Evolutionary conservation across 2,113 vertebrate species (phyloP), one percentile per base, ranked within the genome.

Genomic region (Petromus typicus): DNA sequence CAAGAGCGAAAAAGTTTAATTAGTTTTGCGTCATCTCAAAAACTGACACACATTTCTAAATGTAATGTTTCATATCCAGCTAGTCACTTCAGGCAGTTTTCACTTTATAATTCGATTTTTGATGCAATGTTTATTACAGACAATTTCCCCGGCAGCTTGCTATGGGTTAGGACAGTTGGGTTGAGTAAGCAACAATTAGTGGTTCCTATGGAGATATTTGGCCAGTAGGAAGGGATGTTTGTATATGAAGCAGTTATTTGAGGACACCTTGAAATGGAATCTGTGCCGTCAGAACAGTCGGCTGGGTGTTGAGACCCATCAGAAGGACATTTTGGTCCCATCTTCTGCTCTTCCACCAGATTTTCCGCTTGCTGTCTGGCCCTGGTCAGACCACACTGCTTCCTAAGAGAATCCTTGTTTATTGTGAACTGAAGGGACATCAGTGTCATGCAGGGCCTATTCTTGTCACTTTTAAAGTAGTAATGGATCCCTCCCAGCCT

Each of bases 31-130:
- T 63, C 25, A 66, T 86, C 51, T 90, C 86, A 67, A 73, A 89
- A 91, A 59, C 86, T 76, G 73, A 86, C 56, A 54, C 8, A 63
- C 13, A 71, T 92, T 84, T 16, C 30, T 32, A 69, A 84, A 75
- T 48, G 71, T 75, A 73, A 79, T 66, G 23, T 90, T 20, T 83
- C 34, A 34, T 90, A 80, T 64, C 12, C 67, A 69, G 84, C 34
- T 45, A 4, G 5, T 86, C 45, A 88, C 9, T 14, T 54, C 51
- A 34, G 8, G 57, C 61, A 43, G 61, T 85, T 89, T 66, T 43
- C 1, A 76, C 27, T 90, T 84, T 80, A 67, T n/a, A 79, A 45
- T 96, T 91, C 34, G 17, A 56, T 81, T 76, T 95, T 91, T 54
- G 45, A 20, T 73, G 43, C 13, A 78, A n/a, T 43, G 4, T 90